Percentiles rank a stretch among this genome's conserved stretches.
These are phyloP conservation scores for Operophtera brumata DNA, from an alignment of 2,888 invertebrate species.

Conservation along the genomic window DNA sequence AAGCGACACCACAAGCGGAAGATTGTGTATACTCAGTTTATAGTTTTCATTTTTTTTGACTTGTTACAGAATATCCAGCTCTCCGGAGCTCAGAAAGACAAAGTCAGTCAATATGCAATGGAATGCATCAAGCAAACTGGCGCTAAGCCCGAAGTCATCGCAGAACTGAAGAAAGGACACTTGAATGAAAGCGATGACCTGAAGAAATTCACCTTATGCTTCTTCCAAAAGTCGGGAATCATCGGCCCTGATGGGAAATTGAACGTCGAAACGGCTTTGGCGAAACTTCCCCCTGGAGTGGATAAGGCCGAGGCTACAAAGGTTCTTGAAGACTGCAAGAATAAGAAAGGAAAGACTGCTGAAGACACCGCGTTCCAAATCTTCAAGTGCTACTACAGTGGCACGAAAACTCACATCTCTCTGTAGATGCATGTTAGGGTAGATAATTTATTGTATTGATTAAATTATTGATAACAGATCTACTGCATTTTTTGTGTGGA, in stretches of 20 bases:
- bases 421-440: conserved; percentile 11
- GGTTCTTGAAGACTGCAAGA: conserved; percentile 64
- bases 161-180: conserved; percentile 64
- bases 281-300: conserved; percentile 62
- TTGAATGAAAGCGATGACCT: conserved; percentile 62
- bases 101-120: conserved; percentile 44
- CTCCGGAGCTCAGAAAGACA: conserved; percentile 54
- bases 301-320: conserved; percentile 60
- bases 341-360: conserved; percentile 56
- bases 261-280: conserved; percentile 62
- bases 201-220: conserved; percentile 71
- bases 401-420: conserved; percentile 57
- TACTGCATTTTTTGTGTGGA: not conserved
- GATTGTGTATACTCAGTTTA: no score
- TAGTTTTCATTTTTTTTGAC: no score
- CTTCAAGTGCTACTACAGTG: conserved; percentile 68
- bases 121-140: conserved; percentile 64
- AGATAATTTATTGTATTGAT: conserved; percentile 10
- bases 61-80: conserved; percentile 54
- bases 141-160: conserved; percentile 55
- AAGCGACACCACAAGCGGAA: no score
- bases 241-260: conserved; percentile 58
- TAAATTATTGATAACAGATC: conserved; percentile 2
- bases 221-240: conserved; percentile 68
- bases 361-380: conserved; percentile 66